Evolutionary conservation across 2,113 vertebrate species (phyloP).

Genomic region (Sialia sialis): DNA sequence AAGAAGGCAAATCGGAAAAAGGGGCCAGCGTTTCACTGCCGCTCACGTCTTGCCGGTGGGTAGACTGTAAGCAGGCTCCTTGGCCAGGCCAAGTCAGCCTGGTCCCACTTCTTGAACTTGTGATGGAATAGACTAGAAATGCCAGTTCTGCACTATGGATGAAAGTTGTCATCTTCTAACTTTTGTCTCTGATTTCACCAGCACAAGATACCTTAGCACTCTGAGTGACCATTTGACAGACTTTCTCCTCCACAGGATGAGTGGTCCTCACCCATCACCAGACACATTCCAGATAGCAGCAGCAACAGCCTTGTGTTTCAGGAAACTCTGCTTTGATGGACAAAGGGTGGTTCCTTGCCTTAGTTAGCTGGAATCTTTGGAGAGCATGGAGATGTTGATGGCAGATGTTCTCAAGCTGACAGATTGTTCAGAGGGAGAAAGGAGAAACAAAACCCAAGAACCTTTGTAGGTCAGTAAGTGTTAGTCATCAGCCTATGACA

Average conservation of each 20-base stretch:
- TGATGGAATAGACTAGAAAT: background rate
- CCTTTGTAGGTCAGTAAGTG: background rate
- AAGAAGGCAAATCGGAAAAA: conserved; percentile 61
- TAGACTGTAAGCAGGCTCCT: background rate
- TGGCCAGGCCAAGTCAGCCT: background rate
- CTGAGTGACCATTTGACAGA: background rate
- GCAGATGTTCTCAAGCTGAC: background rate
- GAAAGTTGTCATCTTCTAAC: background rate
- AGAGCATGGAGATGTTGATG: background rate
- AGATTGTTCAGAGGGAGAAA: background rate
- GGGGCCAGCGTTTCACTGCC: conserved; percentile 11
- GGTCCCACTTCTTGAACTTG: background rate
- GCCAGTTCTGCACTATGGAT: background rate
- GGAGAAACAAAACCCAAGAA: background rate
- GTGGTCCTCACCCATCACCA: background rate
- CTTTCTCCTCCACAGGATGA: background rate
- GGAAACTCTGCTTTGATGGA: background rate
- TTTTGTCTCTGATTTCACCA: background rate
- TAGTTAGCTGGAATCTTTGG: background rate
- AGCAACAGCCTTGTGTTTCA: background rate
- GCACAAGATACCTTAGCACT: background rate
- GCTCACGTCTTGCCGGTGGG: background rate
- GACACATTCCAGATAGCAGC: background rate
- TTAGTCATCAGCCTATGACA: background rate
- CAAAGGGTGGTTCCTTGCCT: background rate